Percentiles rank a stretch among this genome's conserved stretches.
Conservation (phyloP, 2,113 vertebrate species). For the Tinamus guttatus region DNA sequence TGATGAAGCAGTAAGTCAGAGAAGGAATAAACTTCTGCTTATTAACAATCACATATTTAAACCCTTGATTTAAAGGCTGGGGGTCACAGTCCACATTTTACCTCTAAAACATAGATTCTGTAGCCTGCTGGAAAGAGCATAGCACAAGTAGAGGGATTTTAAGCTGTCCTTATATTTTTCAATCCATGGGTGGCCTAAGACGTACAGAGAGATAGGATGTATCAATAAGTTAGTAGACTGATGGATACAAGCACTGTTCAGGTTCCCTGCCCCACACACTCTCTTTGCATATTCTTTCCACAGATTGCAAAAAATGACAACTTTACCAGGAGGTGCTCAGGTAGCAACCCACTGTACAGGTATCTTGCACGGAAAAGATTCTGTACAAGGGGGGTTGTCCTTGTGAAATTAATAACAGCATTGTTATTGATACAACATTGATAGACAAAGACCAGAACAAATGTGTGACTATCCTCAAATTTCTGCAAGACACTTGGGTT, state of each 20-base stretch:
- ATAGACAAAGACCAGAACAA: not conserved
- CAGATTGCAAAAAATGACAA: not conserved
- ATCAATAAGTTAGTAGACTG: not conserved
- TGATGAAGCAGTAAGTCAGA: not conserved
- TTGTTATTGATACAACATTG: too few relatives aligned
- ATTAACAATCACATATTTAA: not conserved
- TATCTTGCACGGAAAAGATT: not conserved
- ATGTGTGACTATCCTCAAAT: not conserved
- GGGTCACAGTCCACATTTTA: fast-evolving
- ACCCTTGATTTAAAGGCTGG: not conserved
- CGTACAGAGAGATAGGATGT: not conserved
- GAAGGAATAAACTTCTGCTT: not conserved
- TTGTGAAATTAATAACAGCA: not conserved
- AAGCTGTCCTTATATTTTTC: not conserved
- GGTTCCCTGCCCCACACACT: not conserved
- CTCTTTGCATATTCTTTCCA: not conserved
- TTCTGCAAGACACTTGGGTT: not conserved
- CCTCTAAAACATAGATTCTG: not conserved
- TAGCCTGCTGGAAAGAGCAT: not conserved
- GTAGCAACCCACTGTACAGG: fast-evolving
- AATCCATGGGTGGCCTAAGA: not conserved
- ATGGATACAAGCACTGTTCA: not conserved
- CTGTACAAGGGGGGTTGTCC: not conserved
- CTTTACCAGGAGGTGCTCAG: not conserved
- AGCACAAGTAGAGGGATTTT: not conserved